Base-by-base conservation (phyloP, 1,140 invertebrate genomes). In the Drosophila lowei region DNA sequence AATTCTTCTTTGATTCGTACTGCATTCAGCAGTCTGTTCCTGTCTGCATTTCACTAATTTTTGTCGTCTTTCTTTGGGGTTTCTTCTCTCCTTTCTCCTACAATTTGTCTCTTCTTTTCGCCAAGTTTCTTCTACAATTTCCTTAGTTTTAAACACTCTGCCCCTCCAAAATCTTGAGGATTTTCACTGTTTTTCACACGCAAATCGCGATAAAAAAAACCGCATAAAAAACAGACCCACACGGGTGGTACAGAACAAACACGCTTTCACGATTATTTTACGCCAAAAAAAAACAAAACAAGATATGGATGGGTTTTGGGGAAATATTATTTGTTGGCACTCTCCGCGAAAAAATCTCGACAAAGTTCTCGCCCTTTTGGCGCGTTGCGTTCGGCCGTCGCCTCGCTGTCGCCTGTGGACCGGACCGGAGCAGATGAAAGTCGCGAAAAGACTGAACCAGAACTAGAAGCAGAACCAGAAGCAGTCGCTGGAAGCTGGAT, bases 381-480 rank as follows among this genome's bases (percentile, higher is more conserved):
- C n/a, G 48, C 13, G 6, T 23, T 21, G 43, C 41, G 42, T 11
- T 53, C 48, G 55, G 30, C 38, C 56, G 75, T 34, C 54, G 53
- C 28, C 43, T 46, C 34, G 34, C 25, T 47, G 59, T 49, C 61
- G 59, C 56, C 63, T 57, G 48, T 58, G 62, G 44, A 18, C 18
- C 18, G 18, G 23, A 77, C 80, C 77, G 76, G 61, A 75, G 75
- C 71, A 63, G 67, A 60, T 72, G 83, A 59, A 83, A 86, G 78
- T 79, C 83, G 84, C 83, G 83, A 74, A 72, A 88, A 79, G 75
- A 86, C 83, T 86, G 79, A 72, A 61, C 53, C 50, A 9, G 15
- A 41, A 18, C 8, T 9, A n/a, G 18, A 16, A 16, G 13, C 23
- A 28, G 49, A 15, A 25, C 6, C 28, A 18, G 38, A 21, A 23